Percentiles rank a stretch among this genome's conserved stretches.
These are phyloP conservation scores for Choreutis nemorana DNA, from an alignment of 2,888 invertebrate species.

Conservation along the genomic window DNA sequence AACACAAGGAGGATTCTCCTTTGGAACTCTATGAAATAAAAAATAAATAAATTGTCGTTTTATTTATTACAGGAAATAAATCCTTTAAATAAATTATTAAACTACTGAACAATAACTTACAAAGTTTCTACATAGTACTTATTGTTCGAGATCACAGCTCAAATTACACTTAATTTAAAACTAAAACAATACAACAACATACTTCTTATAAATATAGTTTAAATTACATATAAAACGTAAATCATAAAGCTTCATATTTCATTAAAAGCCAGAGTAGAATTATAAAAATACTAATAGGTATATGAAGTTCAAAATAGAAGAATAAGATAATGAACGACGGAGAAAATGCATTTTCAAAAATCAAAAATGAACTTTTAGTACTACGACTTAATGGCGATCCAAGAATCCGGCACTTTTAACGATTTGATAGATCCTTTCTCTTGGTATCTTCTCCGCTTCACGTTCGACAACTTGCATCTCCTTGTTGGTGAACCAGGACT, in stretches of 20 bases:
- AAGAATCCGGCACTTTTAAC: slow-evolving; percentile 77
- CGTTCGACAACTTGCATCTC: slow-evolving; percentile 81
- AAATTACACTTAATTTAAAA: neutral
- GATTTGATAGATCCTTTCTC: slow-evolving; percentile 77
- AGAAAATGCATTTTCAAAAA: slow-evolving; percentile 1
- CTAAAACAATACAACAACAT: neutral
- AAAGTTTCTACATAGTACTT: slow-evolving; percentile 40
- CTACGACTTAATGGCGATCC: slow-evolving; percentile 27
- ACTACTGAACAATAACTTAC: slow-evolving; percentile 60
- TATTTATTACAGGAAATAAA: too few relatives aligned
- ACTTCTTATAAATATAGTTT: slow-evolving; percentile 2
- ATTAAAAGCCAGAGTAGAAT: slow-evolving; percentile 11
- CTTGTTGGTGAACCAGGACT: slow-evolving; percentile 80
- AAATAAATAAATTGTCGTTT: too few relatives aligned
- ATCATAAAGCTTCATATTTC: slow-evolving; percentile 14
- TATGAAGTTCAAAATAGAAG: slow-evolving; percentile 2
- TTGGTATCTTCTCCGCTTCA: slow-evolving; percentile 82
- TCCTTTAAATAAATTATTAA: too few relatives aligned
- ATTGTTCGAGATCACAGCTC: slow-evolving; percentile 58
- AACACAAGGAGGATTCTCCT: too few relatives aligned
- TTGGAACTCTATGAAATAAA: too few relatives aligned
- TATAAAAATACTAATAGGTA: slow-evolving; percentile 9
- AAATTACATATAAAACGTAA: slow-evolving; percentile 10
- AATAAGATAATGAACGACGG: too few relatives aligned
- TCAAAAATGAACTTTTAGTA: neutral